Percentiles rank a stretch among this genome's conserved stretches.
Conservation (phyloP, 23 tunicate species). For the Ciona savignyi region DNA sequence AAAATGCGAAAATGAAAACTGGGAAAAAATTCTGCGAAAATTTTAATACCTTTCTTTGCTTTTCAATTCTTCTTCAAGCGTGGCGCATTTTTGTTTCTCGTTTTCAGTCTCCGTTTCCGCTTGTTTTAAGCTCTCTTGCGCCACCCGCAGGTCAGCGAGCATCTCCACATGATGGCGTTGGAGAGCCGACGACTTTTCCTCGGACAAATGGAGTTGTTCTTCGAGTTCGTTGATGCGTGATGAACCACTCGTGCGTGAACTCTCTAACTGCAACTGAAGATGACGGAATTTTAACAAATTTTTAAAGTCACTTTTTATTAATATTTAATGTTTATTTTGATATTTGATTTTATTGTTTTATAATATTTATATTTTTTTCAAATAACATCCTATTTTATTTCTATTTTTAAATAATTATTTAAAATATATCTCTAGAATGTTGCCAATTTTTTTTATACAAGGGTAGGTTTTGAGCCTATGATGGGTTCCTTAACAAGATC, state of each 20-base stretch:
- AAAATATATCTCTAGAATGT: background rate
- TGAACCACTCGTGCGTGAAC: conserved; percentile 11
- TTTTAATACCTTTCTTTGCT: conserved; percentile 55
- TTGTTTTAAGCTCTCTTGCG: conserved; percentile 36
- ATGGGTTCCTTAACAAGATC: no score
- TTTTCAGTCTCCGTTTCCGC: conserved; percentile 18
- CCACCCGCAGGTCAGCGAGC: conserved; percentile 31
- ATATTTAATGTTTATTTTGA: no score
- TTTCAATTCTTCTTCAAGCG: conserved; percentile 22
- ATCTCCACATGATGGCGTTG: conserved; percentile 48
- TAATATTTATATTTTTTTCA: no score
- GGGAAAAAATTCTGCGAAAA: background rate
- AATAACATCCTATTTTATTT: no score
- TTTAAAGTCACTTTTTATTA: no score
- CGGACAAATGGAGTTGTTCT: conserved; percentile 18
- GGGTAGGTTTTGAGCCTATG: no score
- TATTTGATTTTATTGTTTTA: no score
- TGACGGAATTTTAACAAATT: background rate
- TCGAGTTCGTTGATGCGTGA: conserved; percentile 30
- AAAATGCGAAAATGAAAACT: background rate
- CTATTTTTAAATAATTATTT: no score
- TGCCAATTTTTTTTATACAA: background rate
- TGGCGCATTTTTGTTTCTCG: conserved; percentile 13
- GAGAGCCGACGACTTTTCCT: conserved; percentile 11
- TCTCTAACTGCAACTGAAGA: conserved; percentile 49